phyloP scores from a whole-genome alignment of 1,140 invertebrate species.

The Drosophila equinoxialis region DNA sequence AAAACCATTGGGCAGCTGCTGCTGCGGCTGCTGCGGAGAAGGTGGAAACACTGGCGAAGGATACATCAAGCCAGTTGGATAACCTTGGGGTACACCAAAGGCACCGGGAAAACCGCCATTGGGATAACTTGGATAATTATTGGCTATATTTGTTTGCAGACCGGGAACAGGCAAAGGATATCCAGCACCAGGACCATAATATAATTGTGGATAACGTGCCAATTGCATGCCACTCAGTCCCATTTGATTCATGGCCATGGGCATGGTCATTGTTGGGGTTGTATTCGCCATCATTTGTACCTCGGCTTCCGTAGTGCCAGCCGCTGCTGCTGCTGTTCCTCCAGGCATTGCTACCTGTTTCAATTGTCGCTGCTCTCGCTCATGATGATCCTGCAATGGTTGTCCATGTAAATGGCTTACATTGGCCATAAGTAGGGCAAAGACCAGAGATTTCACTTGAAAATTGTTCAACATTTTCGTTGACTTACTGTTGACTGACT shows the following conservation, averaged over 20 bases:
- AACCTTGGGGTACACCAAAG: constrained; percentile 23
- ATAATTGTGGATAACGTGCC: constrained; percentile 47
- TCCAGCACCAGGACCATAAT: constrained; percentile 52
- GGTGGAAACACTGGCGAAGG: constrained; percentile 20
- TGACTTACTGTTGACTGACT: constrained; percentile 44
- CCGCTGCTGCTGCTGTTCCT: background rate
- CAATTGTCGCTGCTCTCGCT: constrained; percentile 55
- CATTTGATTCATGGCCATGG: constrained; percentile 57
- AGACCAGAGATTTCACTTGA: constrained; percentile 30
- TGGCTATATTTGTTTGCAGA: constrained; percentile 47
- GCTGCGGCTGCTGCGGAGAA: constrained; percentile 28
- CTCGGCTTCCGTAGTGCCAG: constrained; percentile 47
- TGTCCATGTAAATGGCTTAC: constrained; percentile 18
- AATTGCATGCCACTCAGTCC: constrained; percentile 48
- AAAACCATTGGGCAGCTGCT: constrained; percentile 50
- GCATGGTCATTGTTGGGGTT: constrained; percentile 47
- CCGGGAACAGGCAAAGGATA: constrained; percentile 31
- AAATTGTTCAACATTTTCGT: constrained; percentile 57
- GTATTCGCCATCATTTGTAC: constrained; percentile 65
- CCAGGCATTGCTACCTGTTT: constrained; percentile 30
- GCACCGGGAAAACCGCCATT: constrained; percentile 18
- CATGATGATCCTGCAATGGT: constrained; percentile 42
- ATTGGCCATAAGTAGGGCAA: constrained; percentile 49
- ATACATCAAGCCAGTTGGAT: constrained; percentile 41
- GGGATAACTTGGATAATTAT: constrained; percentile 44